Evolutionary conservation across 2,113 vertebrate species (phyloP).

Genomic region (Brachypteracias leptosomus): DNA sequence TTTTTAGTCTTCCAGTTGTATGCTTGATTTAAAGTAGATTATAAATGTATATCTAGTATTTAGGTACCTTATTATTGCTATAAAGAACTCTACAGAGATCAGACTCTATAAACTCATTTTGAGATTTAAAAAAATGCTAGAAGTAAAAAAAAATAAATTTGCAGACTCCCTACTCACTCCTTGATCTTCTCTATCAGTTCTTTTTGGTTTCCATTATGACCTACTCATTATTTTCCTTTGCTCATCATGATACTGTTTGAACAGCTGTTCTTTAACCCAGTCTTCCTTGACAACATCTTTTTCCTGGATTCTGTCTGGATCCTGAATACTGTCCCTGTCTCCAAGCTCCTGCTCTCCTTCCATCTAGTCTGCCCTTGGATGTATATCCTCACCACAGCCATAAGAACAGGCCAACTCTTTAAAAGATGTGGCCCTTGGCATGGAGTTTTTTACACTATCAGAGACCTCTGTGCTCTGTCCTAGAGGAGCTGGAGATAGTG

Average conservation of each 20-base stretch:
- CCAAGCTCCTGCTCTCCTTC: background rate
- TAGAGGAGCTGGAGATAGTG: background rate
- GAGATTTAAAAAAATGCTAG: background rate
- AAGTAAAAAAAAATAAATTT: background rate
- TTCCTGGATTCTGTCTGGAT: background rate
- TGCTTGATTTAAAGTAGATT: background rate
- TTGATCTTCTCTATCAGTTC: background rate
- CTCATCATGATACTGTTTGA: background rate
- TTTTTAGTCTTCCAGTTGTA: background rate
- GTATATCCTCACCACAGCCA: background rate
- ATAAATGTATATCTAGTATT: background rate
- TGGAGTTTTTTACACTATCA: background rate
- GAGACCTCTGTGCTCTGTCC: background rate
- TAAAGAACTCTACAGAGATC: background rate
- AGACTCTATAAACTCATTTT: background rate
- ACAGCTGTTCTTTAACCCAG: background rate
- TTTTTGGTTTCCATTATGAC: background rate
- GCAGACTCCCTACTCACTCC: background rate
- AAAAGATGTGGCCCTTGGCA: rapidly evolving
- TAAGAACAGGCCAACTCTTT: background rate
- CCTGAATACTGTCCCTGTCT: background rate
- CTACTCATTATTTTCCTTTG: background rate
- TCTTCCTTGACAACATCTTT: background rate
- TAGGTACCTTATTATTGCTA: background rate
- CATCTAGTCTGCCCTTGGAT: background rate